Conservation (phyloP, 37 sponge, comb jelly and placozoan species). For the Amphimedon queenslandica region DNA sequence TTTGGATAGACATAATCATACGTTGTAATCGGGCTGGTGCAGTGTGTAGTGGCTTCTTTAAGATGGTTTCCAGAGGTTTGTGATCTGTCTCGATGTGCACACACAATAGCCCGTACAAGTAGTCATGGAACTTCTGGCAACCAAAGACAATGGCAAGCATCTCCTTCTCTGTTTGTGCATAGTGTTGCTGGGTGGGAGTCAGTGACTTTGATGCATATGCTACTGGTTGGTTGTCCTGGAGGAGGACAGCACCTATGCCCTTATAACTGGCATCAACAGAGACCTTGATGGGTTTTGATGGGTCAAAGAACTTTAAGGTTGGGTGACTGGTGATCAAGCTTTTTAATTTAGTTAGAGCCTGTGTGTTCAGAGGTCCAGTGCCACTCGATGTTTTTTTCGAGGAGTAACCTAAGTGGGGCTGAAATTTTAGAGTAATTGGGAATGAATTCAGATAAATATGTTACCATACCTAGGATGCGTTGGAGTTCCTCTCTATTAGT, state of each 20-base stretch:
- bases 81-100: constrained; percentile 43
- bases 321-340: constrained; percentile 20
- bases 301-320: constrained; percentile 33
- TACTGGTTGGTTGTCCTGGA: constrained; percentile 49
- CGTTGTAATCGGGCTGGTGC: constrained; percentile 47
- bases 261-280: constrained; percentile 8
- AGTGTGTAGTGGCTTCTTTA: constrained; percentile 38
- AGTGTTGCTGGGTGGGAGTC: constrained; percentile 20
- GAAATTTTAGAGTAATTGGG: constrained; percentile 37
- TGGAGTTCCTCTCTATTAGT: constrained; percentile 28
- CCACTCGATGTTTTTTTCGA: constrained; percentile 35
- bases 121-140: constrained; percentile 43
- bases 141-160: constrained; percentile 50
- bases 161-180: constrained; percentile 57
- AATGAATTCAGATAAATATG: constrained; percentile 46
- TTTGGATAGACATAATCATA: constrained; percentile 37
- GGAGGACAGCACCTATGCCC: constrained; percentile 33
- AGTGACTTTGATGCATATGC: constrained; percentile 40
- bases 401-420: constrained; percentile 33
- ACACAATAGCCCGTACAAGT: constrained; percentile 31
- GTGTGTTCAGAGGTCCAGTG: constrained; percentile 30
- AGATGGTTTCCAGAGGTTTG: constrained; percentile 31
- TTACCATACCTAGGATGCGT: constrained; percentile 37
- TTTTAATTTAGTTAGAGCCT: constrained; percentile 31
- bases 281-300: constrained; percentile 12